These are phyloP conservation scores for Myathropa florea DNA, from an alignment of 2,888 invertebrate species.

Conservation along the genomic window DNA sequence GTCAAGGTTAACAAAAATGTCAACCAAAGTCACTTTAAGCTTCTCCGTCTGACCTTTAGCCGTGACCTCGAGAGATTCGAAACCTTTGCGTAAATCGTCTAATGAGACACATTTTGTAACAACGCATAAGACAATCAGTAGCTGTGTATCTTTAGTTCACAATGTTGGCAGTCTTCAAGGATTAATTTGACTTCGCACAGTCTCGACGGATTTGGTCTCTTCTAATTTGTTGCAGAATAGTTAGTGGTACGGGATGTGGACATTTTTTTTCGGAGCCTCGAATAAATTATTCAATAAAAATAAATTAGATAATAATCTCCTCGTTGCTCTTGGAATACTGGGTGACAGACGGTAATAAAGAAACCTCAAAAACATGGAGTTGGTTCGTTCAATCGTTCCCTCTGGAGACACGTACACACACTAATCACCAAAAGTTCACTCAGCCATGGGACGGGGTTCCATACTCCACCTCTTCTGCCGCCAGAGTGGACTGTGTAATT, in stretches of 20 bases:
- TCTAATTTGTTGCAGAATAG: not conserved
- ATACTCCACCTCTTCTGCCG: not conserved
- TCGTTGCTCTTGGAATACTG: not conserved
- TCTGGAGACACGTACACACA: not conserved
- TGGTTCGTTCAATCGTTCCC: not conserved
- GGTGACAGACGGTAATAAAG: slow-evolving; percentile 7
- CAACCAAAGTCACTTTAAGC: not conserved
- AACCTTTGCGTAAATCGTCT: not conserved
- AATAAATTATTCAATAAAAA: slow-evolving; percentile 12
- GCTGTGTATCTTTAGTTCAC: not conserved
- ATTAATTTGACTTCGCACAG: not conserved
- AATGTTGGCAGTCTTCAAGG: not conserved
- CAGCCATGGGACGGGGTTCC: not conserved
- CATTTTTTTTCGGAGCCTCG: not conserved
- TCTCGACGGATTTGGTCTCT: not conserved
- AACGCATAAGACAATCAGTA: not conserved
- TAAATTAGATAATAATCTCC: slow-evolving; percentile 31
- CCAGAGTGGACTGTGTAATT: not conserved
- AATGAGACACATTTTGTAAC: not conserved
- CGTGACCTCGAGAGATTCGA: not conserved
- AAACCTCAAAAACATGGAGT: not conserved
- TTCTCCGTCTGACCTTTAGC: not conserved
- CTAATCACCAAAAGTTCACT: not conserved
- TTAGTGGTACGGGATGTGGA: not conserved
- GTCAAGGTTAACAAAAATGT: not conserved